Evolutionary conservation across 2,797 vertebrate genomes (phyloP).

Genomic region (Hapalemur alaotrensis): DNA sequence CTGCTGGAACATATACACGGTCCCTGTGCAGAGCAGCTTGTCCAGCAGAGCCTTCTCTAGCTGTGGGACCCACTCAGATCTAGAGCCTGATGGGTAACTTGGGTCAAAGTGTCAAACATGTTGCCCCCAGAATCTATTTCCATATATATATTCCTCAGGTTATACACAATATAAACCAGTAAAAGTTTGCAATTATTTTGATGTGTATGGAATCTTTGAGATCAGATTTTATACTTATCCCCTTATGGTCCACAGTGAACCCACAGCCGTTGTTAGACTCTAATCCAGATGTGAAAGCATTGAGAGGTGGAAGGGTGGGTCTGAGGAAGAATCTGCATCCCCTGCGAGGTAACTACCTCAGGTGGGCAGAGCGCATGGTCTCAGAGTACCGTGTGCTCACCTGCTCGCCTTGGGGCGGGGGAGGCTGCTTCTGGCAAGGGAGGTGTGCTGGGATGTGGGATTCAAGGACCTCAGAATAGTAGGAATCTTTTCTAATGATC

Average conservation of each 20-base stretch:
- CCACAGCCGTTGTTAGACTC: not conserved
- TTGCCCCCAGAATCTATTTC: not conserved
- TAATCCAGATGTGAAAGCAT: not conserved
- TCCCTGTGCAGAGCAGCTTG: not conserved
- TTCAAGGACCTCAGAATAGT: not conserved
- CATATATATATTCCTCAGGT: not conserved
- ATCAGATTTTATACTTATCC: not conserved
- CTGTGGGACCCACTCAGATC: not conserved
- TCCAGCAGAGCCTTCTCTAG: not conserved
- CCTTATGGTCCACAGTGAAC: not conserved
- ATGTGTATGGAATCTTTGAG: not conserved
- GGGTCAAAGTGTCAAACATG: not conserved
- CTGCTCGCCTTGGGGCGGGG: too few relatives aligned
- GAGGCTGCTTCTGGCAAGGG: not conserved
- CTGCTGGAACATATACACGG: not conserved
- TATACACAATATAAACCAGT: not conserved
- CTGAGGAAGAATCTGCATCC: not conserved
- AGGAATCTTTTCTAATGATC: not conserved
- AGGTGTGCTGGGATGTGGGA: not conserved
- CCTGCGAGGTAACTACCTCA: not conserved
- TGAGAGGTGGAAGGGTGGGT: not conserved
- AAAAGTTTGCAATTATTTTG: not conserved
- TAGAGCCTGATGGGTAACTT: not conserved
- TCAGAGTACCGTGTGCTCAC: not conserved
- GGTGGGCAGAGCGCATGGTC: not conserved